These are phyloP conservation scores for Meriones unguiculatus DNA, from an alignment of 2,113 vertebrate genomes.

Conservation along the genomic window DNA sequence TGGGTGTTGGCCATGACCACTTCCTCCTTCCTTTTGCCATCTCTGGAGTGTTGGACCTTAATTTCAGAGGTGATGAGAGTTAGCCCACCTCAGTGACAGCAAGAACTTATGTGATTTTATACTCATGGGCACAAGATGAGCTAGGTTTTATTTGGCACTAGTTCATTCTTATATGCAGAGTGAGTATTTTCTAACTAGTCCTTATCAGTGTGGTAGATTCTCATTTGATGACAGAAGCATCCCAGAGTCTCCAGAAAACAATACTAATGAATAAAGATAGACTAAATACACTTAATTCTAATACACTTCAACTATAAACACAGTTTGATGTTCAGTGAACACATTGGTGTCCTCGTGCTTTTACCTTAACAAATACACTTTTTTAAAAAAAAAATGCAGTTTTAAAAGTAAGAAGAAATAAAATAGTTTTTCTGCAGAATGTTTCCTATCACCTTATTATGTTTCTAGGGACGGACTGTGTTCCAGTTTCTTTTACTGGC, in stretches of 20 bases:
- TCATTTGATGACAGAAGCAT: slow-evolving; percentile 8
- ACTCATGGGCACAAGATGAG: neutral
- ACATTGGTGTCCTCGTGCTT: neutral
- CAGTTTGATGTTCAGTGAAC: neutral
- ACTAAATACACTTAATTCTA: slow-evolving; percentile 10
- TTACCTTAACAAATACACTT: neutral
- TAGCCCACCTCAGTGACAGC: neutral
- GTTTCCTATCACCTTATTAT: neutral
- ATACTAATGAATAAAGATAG: slow-evolving; percentile 5
- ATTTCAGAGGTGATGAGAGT: neutral
- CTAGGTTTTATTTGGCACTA: slow-evolving; percentile 9
- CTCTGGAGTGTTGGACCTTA: neutral
- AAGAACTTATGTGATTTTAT: slow-evolving; percentile 3
- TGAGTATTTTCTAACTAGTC: slow-evolving; percentile 29
- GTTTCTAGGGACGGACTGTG: slow-evolving; percentile 1
- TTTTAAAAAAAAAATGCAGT: neutral
- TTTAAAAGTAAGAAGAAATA: slow-evolving; percentile 50
- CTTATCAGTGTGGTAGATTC: slow-evolving; percentile 1
- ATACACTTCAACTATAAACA: neutral
- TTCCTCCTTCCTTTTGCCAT: neutral
- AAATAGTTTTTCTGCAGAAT: neutral
- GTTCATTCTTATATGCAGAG: neutral
- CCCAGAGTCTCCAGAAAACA: neutral
- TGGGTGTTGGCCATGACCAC: neutral
- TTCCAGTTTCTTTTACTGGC: neutral